Evolutionary conservation across 2,113 vertebrate species (phyloP).

Genomic region (Notechis scutatus): DNA sequence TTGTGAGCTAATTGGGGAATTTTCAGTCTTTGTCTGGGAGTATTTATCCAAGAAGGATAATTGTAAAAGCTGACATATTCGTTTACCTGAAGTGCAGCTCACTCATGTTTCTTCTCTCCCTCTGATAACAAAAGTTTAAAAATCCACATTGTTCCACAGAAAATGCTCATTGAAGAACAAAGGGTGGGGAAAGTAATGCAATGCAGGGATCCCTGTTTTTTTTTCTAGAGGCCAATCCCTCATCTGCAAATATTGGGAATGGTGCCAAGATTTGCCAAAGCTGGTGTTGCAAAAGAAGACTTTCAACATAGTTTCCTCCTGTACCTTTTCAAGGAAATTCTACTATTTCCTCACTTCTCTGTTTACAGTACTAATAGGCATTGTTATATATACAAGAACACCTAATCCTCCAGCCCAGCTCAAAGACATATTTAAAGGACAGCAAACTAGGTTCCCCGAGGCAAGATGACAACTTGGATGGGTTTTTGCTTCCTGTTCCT

Average conservation of each 20-base stretch:
- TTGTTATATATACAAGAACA: not conserved
- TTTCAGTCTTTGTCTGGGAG: not conserved
- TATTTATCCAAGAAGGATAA: not conserved
- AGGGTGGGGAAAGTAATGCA: too few species aligned
- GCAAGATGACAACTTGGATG: not conserved
- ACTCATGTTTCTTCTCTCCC: not conserved
- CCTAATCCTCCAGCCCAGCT: not conserved
- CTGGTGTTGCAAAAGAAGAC: not conserved
- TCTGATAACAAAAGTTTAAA: not conserved
- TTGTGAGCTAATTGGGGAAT: not conserved
- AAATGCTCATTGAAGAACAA: too few species aligned
- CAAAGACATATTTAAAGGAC: not conserved
- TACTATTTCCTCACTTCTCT: not conserved
- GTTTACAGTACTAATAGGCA: not conserved
- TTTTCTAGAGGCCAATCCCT: too few species aligned
- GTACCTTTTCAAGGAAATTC: not conserved
- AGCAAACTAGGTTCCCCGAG: too few species aligned
- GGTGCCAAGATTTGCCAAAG: not conserved
- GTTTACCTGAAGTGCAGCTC: not conserved
- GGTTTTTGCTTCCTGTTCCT: too few species aligned
- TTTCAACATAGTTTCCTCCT: not conserved
- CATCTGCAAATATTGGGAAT: too few species aligned
- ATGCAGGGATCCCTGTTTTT: too few species aligned
- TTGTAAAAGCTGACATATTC: not conserved
- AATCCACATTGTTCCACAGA: not conserved